Evolutionary conservation across 2,113 vertebrate genomes (phyloP).

Genomic region (Lepidothrix coronata): DNA sequence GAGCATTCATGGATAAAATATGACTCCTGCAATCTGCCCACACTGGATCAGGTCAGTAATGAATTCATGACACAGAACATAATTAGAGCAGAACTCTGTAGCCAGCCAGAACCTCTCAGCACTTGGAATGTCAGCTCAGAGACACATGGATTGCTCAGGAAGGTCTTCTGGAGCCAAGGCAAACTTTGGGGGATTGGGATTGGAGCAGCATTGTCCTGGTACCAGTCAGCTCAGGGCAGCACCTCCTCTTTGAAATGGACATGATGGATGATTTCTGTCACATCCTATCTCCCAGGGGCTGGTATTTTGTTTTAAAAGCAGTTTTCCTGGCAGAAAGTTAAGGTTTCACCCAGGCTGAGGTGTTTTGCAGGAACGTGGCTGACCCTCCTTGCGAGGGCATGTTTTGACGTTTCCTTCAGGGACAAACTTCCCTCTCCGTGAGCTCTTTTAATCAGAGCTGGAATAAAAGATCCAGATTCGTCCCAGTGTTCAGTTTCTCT

Average conservation of each 20-base stretch:
- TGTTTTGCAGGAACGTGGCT: not conserved
- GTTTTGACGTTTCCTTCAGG: not conserved
- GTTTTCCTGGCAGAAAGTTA: not conserved
- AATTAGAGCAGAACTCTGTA: not conserved
- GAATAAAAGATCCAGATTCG: not conserved
- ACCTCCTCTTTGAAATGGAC: not conserved
- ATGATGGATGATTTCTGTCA: not conserved
- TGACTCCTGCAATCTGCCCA: not conserved
- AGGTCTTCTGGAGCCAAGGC: conserved; percentile 23
- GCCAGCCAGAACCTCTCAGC: not conserved
- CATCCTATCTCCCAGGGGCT: not conserved
- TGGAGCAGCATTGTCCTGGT: not conserved
- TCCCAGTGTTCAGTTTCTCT: not conserved
- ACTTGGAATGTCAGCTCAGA: not conserved
- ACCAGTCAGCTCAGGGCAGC: fast-evolving
- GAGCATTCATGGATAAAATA: not conserved
- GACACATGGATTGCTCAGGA: not conserved
- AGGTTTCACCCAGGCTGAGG: not conserved
- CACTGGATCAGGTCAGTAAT: not conserved
- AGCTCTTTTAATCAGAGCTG: not conserved
- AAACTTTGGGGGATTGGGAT: not conserved
- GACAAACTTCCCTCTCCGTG: not conserved
- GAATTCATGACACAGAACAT: not conserved
- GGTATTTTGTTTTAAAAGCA: not conserved
- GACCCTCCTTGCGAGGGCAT: not conserved